Conservation (phyloP, 2,797 vertebrate species). For the Diceros bicornis region DNA sequence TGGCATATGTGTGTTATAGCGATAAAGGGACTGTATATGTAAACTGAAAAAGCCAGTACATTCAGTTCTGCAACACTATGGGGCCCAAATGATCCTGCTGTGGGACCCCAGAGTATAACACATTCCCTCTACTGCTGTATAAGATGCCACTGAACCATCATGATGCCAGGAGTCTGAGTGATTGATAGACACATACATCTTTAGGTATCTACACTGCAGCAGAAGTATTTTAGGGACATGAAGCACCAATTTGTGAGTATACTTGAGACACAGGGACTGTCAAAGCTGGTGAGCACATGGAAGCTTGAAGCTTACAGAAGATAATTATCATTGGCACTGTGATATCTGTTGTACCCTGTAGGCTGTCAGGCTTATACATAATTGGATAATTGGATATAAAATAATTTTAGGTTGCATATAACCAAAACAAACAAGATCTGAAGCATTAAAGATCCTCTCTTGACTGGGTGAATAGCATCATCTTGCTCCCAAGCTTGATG, state of each 20-base stretch:
- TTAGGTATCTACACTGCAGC: background rate
- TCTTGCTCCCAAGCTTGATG: background rate
- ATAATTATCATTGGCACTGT: background rate
- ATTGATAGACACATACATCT: background rate
- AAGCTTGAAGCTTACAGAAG: background rate
- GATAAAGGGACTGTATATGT: background rate
- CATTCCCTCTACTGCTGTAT: background rate
- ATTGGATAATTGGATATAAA: background rate
- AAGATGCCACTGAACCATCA: background rate
- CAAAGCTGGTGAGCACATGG: background rate
- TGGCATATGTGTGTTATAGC: background rate
- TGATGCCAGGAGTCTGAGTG: background rate
- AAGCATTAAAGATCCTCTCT: background rate
- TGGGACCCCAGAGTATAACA: background rate
- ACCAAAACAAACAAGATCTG: background rate
- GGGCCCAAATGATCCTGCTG: background rate
- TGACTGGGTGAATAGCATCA: background rate
- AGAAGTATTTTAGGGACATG: background rate
- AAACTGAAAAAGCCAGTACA: background rate
- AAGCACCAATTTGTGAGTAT: background rate
- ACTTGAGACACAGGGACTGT: background rate
- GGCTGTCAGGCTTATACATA: background rate
- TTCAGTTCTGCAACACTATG: background rate
- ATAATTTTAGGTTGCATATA: background rate
- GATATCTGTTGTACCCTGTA: background rate